Percentiles rank a stretch among this genome's conserved stretches.
phyloP scores from a whole-genome alignment of 2,113 vertebrate genomes.

The Periophthalmus modestus region DNA sequence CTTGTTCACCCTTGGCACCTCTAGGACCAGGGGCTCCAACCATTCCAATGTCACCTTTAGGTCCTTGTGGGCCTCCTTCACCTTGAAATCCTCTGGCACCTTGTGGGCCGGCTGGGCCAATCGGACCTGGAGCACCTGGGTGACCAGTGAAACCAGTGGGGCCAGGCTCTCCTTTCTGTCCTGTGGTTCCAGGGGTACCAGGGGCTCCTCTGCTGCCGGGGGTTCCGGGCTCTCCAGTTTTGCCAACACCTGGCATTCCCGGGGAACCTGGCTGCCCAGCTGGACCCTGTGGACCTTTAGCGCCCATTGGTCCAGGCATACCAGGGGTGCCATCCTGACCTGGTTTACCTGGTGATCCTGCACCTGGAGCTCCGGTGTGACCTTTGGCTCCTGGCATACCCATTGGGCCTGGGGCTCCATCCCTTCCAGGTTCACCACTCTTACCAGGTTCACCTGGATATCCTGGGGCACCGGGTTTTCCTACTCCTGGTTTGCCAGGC shows the following conservation, averaged over 20 bases:
- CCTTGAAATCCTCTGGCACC: slow-evolving; percentile 78
- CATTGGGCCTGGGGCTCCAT: slow-evolving; percentile 80
- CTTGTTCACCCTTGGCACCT: slow-evolving; percentile 77
- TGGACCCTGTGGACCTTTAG: slow-evolving; percentile 75
- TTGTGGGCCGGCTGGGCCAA: slow-evolving; percentile 74
- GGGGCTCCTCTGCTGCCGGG: slow-evolving; percentile 74
- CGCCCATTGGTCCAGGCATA: slow-evolving; percentile 68
- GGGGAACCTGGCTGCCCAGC: slow-evolving; percentile 74
- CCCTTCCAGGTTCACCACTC: slow-evolving; percentile 84
- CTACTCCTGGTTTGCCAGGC: slow-evolving; percentile 83
- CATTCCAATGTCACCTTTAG: slow-evolving; percentile 79
- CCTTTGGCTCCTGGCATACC: slow-evolving; percentile 87
- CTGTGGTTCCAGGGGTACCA: slow-evolving; percentile 75
- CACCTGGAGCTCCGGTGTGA: slow-evolving; percentile 78
- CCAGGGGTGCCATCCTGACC: slow-evolving; percentile 78
- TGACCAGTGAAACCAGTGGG: slow-evolving; percentile 74
- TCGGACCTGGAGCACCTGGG: slow-evolving; percentile 66
- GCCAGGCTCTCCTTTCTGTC: slow-evolving; percentile 80
- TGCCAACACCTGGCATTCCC: slow-evolving; percentile 78
- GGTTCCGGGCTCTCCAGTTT: slow-evolving; percentile 73
- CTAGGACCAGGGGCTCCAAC: slow-evolving; percentile 72
- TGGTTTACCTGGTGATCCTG: slow-evolving; percentile 74
- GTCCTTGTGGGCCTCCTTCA: slow-evolving; percentile 73
- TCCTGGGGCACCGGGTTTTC: slow-evolving; percentile 84
- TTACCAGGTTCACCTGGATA: slow-evolving; percentile 88